Percentiles rank a stretch among this genome's conserved stretches.
Conservation (phyloP, 2,797 vertebrate genomes). For the Pseudocheirus occidentalis region DNA sequence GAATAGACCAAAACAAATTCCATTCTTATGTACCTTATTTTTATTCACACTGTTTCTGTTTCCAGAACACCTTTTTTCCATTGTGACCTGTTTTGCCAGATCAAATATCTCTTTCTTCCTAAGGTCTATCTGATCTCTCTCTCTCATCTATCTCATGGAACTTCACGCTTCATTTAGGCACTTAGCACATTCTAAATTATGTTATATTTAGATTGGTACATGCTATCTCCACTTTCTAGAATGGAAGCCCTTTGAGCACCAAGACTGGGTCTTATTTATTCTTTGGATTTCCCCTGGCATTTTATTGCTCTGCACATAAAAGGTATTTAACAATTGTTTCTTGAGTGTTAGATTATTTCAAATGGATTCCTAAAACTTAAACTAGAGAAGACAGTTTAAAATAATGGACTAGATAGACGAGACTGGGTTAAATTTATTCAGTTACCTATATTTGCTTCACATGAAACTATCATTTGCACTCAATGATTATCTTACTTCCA, state of each 20-base stretch:
- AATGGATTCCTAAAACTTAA: slow-evolving; percentile 27
- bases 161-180: neutral
- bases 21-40: neutral
- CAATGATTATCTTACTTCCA: neutral
- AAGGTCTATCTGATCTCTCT: neutral
- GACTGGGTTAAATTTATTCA: slow-evolving; percentile 45
- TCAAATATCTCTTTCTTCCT: neutral
- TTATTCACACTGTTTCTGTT: neutral
- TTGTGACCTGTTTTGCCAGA: neutral
- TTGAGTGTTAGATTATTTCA: neutral
- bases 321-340: neutral
- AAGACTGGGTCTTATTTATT: neutral
- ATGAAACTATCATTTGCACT: slow-evolving; percentile 10
- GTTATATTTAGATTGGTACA: neutral
- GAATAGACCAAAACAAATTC: neutral
- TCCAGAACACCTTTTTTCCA: neutral
- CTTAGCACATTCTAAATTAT: neutral
- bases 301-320: neutral
- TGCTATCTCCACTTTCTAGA: neutral
- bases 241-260: neutral
- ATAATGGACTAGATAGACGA: slow-evolving; percentile 18
- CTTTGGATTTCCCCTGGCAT: neutral
- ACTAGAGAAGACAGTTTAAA: slow-evolving; percentile 17
- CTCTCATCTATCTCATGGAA: neutral
- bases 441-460: neutral